A percentile compares a stretch with the other conserved stretches of the same genome.
phyloP scores from a whole-genome alignment of 2,113 vertebrate species.

The Cariama cristata region DNA sequence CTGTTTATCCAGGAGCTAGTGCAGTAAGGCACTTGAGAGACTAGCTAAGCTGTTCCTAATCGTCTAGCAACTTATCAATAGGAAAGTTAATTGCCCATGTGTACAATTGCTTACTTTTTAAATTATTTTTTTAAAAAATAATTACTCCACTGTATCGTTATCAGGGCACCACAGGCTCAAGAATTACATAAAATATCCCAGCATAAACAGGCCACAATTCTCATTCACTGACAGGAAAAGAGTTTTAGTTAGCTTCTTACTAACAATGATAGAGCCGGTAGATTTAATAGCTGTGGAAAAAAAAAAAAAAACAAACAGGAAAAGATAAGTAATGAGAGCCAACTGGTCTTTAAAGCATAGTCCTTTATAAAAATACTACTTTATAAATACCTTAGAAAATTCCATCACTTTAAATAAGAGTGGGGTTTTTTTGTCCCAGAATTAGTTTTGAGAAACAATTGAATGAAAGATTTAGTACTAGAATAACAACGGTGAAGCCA shows the following conservation, averaged over 20 bases:
- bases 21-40: slow-evolving; percentile 47
- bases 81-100: slow-evolving; percentile 71
- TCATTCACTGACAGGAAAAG: not conserved
- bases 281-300: not conserved
- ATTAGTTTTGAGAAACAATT: not conserved
- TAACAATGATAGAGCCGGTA: not conserved
- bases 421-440: not conserved
- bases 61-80: slow-evolving; percentile 73
- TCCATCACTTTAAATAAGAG: not conserved
- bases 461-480: not conserved
- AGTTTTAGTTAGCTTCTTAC: not conserved
- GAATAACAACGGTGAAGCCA: not conserved
- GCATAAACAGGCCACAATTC: not conserved
- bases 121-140: slow-evolving; percentile 40
- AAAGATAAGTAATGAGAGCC: not conserved
- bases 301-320: not conserved
- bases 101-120: slow-evolving; percentile 23
- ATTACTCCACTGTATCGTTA: slow-evolving; percentile 29
- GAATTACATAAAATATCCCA: slow-evolving; percentile 49
- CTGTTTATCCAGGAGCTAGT: slow-evolving; percentile 53
- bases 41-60: slow-evolving; percentile 59
- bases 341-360: not conserved
- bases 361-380: not conserved
- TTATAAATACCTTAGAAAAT: not conserved
- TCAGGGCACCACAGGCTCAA: slow-evolving; percentile 53